Evolutionary conservation across 2,797 vertebrate species (phyloP).

Genomic region (Neoniphon sammara): DNA sequence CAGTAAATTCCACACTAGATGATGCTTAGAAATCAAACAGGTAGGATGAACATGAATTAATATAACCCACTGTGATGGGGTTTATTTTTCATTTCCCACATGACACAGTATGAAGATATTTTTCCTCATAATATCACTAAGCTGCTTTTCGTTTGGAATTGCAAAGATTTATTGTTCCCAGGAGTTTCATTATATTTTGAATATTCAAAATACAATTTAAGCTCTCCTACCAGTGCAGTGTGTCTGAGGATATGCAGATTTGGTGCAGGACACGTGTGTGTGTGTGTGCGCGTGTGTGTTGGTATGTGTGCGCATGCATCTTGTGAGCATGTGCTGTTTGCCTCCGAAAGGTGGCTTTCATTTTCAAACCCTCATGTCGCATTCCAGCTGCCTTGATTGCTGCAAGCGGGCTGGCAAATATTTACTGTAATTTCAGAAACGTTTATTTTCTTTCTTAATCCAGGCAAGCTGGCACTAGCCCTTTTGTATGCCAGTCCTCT

Average conservation of each 20-base stretch:
- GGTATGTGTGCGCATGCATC: slow-evolving; percentile 40
- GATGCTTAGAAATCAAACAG: slow-evolving; percentile 26
- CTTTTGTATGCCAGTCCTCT: slow-evolving; percentile 49
- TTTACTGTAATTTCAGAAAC: slow-evolving; percentile 80
- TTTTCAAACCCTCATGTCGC: slow-evolving; percentile 74
- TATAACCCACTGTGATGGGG: slow-evolving; percentile 22
- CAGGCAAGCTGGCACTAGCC: slow-evolving; percentile 50
- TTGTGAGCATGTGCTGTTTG: slow-evolving; percentile 56
- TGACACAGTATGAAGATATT: slow-evolving; percentile 30
- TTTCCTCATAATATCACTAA: slow-evolving; percentile 39
- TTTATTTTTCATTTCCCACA: slow-evolving; percentile 46
- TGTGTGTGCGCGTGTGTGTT: not conserved
- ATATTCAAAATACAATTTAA: slow-evolving; percentile 64
- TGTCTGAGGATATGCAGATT: slow-evolving; percentile 41
- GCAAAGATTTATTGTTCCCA: slow-evolving; percentile 49
- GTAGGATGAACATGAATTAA: slow-evolving; percentile 24
- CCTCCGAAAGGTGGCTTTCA: slow-evolving; percentile 76
- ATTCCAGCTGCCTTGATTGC: slow-evolving; percentile 73
- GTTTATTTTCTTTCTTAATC: slow-evolving; percentile 76
- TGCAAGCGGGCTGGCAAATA: slow-evolving; percentile 78
- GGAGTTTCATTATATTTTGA: slow-evolving; percentile 54
- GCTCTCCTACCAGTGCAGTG: slow-evolving; percentile 40
- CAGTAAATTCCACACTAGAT: slow-evolving; percentile 22
- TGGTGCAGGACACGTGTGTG: slow-evolving; percentile 34
- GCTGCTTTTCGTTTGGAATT: slow-evolving; percentile 45